Evolutionary conservation across 2,113 vertebrate species (phyloP).

Genomic region (Heterotis niloticus): DNA sequence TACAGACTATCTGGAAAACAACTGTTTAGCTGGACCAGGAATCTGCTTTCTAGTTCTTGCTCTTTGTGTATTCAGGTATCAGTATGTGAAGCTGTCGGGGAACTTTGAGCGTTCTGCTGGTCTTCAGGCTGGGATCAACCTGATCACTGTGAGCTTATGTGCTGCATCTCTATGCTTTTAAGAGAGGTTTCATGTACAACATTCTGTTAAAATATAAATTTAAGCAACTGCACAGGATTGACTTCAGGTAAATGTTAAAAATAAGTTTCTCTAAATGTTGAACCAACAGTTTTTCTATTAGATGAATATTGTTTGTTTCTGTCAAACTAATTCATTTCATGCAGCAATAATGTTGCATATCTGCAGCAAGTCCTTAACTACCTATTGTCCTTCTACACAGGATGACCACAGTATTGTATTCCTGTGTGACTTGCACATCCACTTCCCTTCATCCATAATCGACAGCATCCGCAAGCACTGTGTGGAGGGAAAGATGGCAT

Average conservation of each 20-base stretch:
- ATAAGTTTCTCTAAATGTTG: too few species aligned
- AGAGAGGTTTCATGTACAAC: neutral
- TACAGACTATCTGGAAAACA: neutral
- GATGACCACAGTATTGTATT: constrained; percentile 77
- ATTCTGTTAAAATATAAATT: constrained; percentile 17
- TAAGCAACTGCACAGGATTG: too few species aligned
- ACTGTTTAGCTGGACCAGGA: neutral
- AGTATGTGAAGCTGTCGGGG: constrained; percentile 64
- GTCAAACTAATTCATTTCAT: too few species aligned
- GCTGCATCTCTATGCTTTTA: neutral
- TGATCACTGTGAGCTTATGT: constrained; percentile 59
- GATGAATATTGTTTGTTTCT: too few species aligned
- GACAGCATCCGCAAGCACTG: constrained; percentile 74
- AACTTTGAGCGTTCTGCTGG: constrained; percentile 77
- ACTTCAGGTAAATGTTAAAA: too few species aligned
- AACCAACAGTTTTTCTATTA: too few species aligned
- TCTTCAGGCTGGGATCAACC: constrained; percentile 74
- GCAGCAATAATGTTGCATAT: too few species aligned
- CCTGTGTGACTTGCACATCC: constrained; percentile 78
- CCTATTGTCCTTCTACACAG: constrained; percentile 45
- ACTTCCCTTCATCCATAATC: constrained; percentile 67
- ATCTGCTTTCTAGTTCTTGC: constrained; percentile 18
- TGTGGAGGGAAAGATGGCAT: constrained; percentile 76
- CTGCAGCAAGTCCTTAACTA: too few species aligned
- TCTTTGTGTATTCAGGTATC: constrained; percentile 56